Evolutionary conservation across 30 jellyfish, hydroid and myxozoan species (phyloP), one percentile per base, ranked within the genome.

Genomic region (Aurelia sp.): DNA sequence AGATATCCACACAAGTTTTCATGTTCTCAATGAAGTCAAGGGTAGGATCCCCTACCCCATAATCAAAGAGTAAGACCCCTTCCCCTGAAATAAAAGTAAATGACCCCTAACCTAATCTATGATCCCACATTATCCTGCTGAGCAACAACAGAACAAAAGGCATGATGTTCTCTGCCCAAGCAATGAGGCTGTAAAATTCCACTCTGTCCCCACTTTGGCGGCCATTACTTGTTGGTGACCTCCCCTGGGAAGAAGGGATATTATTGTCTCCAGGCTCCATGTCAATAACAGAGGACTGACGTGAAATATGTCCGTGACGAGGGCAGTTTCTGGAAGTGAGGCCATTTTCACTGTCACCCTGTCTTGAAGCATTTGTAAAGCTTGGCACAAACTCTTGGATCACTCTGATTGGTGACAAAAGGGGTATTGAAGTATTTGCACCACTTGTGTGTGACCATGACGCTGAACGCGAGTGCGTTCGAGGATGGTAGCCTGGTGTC

Each of bases 51-150:
- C 33, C 33, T 27, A 1, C 33, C 33, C 33, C 33, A 27, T 27
- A 27, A 27, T 27, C 33, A 1, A 27, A 27, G 33, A 0, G 33
- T 27, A 27, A 27, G 33, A 0, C 33, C 33, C 33, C 1, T 2
- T 27, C 33, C 2, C 33, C 33, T 27, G 33, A 27, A 0, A 27
- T 27, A 2, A 27, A 27, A 27, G 33, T 27, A 1, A 27, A 27
- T 27, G 33, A 27, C 33, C 33, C 33, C 33, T 4, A 71, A 92
- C 98, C 98, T 66, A 92, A 77, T 92, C 98, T 86, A 62, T 92
- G 98, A 76, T 92, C 98, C 98, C 98, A 92, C 97, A 92, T 86
- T 21, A 92, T 87, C 6, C 98, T 81, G 53, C 97, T 86, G 66
- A 84, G 78, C 21, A 92, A 84, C 52, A 92, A 71, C 18, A 92